Percentiles rank a stretch among this genome's conserved stretches.
Evolutionary conservation across 2,888 invertebrate species (phyloP).

Genomic region (Gryllus longicercus): DNA sequence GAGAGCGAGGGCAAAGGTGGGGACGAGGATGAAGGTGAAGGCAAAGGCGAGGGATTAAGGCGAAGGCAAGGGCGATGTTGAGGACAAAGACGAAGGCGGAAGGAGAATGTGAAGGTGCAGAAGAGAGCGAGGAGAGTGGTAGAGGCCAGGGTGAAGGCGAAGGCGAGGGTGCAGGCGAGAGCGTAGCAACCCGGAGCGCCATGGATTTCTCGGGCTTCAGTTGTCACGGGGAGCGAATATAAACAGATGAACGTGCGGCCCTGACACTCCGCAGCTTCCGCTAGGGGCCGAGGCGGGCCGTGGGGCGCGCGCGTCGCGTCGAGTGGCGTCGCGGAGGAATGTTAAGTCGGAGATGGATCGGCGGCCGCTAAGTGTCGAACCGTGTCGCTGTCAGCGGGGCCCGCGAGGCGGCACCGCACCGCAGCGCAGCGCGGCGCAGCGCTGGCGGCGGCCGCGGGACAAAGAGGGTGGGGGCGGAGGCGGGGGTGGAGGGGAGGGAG

Average conservation of each 20-base stretch:
- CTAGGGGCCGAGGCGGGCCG: too few relatives aligned
- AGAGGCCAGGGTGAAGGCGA: neutral
- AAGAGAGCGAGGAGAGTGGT: slow-evolving; percentile 17
- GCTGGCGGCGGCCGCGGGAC: too few relatives aligned
- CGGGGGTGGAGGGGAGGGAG: too few relatives aligned
- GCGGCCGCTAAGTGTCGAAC: slow-evolving; percentile 11
- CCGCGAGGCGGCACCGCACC: neutral
- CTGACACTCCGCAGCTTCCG: slow-evolving; percentile 2
- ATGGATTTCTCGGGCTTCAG: neutral
- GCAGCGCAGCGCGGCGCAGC: neutral
- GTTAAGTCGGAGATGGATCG: slow-evolving; percentile 17
- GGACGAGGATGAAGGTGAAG: too few relatives aligned
- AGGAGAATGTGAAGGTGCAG: accelerated
- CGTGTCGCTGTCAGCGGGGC: neutral
- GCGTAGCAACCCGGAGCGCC: neutral
- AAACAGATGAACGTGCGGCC: slow-evolving; percentile 2
- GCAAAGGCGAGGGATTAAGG: too few relatives aligned
- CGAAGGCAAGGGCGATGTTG: too few relatives aligned
- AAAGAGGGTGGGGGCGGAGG: too few relatives aligned
- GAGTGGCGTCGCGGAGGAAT: neutral
- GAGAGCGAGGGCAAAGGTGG: too few relatives aligned
- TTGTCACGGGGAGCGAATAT: neutral
- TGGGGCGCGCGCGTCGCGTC: neutral
- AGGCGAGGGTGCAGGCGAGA: neutral
- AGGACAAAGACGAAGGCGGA: too few relatives aligned